Evolutionary conservation across 2,113 vertebrate species (phyloP), one percentile per base, ranked within the genome.

Genomic region (Lutjanus erythropterus): DNA sequence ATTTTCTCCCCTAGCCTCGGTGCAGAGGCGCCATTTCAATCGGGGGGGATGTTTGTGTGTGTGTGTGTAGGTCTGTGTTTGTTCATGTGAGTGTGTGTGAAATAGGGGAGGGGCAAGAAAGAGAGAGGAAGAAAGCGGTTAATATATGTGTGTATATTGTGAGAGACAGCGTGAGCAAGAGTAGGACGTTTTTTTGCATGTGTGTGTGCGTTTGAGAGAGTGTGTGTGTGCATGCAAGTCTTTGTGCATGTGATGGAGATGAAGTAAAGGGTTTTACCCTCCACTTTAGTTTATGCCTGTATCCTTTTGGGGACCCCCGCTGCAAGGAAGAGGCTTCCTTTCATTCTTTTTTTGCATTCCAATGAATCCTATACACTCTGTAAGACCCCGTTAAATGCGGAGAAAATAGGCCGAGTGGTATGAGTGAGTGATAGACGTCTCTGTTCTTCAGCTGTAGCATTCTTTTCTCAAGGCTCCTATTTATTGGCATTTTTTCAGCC

Each of bases 261-360:
- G 56, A 61, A 80, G 83, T 61, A 71, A 84, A 72, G 72, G 81
- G 85, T 75, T 90, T 90, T 79, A 83, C 81, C 86, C 90, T 86
- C 73, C 82, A 86, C 71, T 94, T 91, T 90, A 81, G 90, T 93
- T 95, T 87, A 94, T 95, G 88, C 78, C 62, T 83, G 76, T 88
- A 85, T 95, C 89, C 88, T 93, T 93, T 90, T 23, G 76, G 80
- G 90, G 89, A 86, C 91, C 93, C 90, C 86, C 67, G 64, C 84
- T 69, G 71, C 68, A 85, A 92, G 84, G 90, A 93, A 90, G 93
- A 92, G 89, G 86, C 89, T 88, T 93, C 89, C 86, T 94, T 95
- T 94, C 89, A 94, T 89, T 82, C 87, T 78, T 39, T 72, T 91
- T 78, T 89, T 76, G 82, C 92, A 95, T 95, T 94, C 92, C 90